A percentile compares a stretch with the other conserved stretches of the same genome.
Evolutionary conservation across 2,113 vertebrate genomes (phyloP).

Genomic region (Ictalurus punctatus): DNA sequence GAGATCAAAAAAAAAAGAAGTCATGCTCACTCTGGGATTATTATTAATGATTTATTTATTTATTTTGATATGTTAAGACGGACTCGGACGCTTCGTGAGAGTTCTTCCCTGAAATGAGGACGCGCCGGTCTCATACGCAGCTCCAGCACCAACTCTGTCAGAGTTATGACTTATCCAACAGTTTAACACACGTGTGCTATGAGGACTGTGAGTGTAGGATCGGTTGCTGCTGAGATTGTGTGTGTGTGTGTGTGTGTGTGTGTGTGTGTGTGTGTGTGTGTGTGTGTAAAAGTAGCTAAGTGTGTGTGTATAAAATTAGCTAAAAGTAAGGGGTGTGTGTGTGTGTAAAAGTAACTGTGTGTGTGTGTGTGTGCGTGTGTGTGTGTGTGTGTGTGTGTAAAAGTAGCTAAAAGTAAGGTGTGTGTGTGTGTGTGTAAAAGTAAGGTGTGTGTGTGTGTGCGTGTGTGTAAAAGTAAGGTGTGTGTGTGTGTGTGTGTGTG

Average conservation of each 20-base stretch:
- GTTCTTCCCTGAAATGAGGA: neutral
- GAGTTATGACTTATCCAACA: neutral
- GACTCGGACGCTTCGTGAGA: too few relatives aligned
- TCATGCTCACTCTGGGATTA: neutral
- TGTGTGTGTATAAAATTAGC: neutral
- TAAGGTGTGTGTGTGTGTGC: too few relatives aligned
- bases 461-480: too few relatives aligned
- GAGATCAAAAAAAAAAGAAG: neutral
- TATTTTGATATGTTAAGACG: neutral
- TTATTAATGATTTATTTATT: neutral
- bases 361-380: neutral
- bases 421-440: neutral
- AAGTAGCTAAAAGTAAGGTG: too few relatives aligned
- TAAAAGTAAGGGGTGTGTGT: neutral
- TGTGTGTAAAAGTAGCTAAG: neutral
- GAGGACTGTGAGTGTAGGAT: neutral
- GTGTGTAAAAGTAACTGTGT: too few relatives aligned
- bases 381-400: too few relatives aligned
- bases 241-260: constrained; percentile 4
- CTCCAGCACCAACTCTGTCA: neutral
- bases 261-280: neutral
- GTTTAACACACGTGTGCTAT: neutral
- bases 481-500: too few relatives aligned
- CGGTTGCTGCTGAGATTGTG: neutral
- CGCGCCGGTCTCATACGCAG: neutral